Evolutionary conservation across 2,888 invertebrate species (phyloP), one percentile per base, ranked within the genome.

Genomic region (Sarcophaga rosellei): DNA sequence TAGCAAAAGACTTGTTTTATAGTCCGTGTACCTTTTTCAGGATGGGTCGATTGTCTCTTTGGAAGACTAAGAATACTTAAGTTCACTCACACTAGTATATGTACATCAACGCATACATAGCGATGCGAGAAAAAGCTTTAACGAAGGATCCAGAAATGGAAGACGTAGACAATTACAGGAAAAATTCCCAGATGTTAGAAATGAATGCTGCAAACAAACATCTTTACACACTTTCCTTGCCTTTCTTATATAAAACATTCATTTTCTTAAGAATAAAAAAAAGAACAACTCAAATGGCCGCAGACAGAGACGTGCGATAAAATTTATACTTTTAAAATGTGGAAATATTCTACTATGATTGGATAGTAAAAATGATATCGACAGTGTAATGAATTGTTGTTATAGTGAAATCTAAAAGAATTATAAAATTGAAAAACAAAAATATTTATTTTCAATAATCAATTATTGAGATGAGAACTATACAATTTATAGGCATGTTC

Each of bases 181-280:
- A 53, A 82, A 81, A 61, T 76, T 81, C 74, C 77, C 87, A 87
- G 88, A 87, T 84, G 87, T 78, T n/a, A 74, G 70, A 81, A 85
- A 85, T 87, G 77, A 4, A 35, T 81, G 73, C 74, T 70, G 80
- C 53, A 45, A 57, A 69, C 69, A 68, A 59, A 47, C 63, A 61
- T 11, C 44, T 57, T 5, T 61, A 25, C 72, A 73, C 61, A 57
- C 72, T 44, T 66, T 44, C 44, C 25, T 21, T 35, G 8, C 47
- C 73, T 70, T 35, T 74, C 61, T 25, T 10, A 23, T 61, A 12
- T 70, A 23, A 23, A 53, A 21, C 59, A 75, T 68, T 72, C 59
- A 65, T 77, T 57, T 78, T 83, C 53, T 68, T 68, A 70, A 74
- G 70, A 61, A 57, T 65, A 20, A 25, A 59, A 20, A 25, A 59